These are phyloP conservation scores for Trogon melanurus DNA, from an alignment of 2,113 vertebrate genomes.

Conservation along the genomic window DNA sequence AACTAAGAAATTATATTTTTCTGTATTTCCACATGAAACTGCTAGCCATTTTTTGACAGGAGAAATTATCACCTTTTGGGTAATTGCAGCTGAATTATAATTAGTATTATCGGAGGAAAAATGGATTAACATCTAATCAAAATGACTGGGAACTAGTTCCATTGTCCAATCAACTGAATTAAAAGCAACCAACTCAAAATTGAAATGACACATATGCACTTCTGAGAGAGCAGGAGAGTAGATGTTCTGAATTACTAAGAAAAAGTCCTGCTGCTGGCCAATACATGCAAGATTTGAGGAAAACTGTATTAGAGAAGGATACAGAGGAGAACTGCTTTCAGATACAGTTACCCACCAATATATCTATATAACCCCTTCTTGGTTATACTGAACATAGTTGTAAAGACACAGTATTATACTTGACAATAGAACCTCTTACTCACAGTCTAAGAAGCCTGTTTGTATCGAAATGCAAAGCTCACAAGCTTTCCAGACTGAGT, in stretches of 20 bases:
- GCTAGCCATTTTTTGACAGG: not conserved
- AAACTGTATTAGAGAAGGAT: not conserved
- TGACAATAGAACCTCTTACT: not conserved
- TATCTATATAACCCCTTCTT: accelerated
- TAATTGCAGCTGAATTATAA: not conserved
- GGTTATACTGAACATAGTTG: not conserved
- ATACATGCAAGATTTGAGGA: not conserved
- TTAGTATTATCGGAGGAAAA: not conserved
- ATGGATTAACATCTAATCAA: not conserved
- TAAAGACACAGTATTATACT: not conserved
- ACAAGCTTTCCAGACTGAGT: not conserved
- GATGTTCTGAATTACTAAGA: not conserved
- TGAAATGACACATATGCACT: not conserved
- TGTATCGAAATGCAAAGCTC: not conserved
- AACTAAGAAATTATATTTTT: not conserved
- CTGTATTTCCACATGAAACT: not conserved
- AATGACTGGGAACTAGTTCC: not conserved
- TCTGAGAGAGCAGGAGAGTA: not conserved
- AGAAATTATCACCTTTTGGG: not conserved
- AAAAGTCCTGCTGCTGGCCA: not conserved
- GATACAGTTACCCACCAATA: not conserved
- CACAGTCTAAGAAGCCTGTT: not conserved
- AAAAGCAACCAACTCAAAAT: not conserved
- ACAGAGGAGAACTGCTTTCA: not conserved
- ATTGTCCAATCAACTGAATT: not conserved